Base-by-base conservation (phyloP, 2,113 vertebrate genomes). In the Oncorhynchus gorbuscha region DNA sequence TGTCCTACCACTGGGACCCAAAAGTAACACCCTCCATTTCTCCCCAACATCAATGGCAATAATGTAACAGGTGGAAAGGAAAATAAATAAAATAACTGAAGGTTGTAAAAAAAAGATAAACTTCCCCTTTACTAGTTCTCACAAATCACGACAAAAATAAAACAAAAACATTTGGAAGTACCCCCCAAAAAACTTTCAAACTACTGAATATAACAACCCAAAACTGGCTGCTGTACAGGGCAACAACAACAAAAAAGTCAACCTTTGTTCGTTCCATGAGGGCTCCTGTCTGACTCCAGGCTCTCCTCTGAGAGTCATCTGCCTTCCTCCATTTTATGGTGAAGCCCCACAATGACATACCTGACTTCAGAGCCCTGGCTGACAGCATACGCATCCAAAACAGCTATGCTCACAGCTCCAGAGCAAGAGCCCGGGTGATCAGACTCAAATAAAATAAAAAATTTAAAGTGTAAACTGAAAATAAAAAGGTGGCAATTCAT, bases 291-390 rank as follows among this genome's bases (percentile, higher is more conserved):
- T 91, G 85, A 87, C 90, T 92, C 87, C 87, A 83, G 84, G 87
- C 91, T 93, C 90, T 92, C 89, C 91, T 92, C 82, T 83, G 91
- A 93, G 91, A 92, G 91, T 92, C 92, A 91, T 93, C 90, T 91
- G 92, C 94, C 94, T 94, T 96, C 96, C 96, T 97, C 97, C 97
- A 99, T 99, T 98, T 99, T 98, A 96, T 96, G 95, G 93, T 96
- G 94, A 94, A 98, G 94, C 94, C 93, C 83, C 94, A 45, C 39
- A 93, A 90, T 91, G 88, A 92, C 94, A 95, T 95, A 97, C 96
- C 96, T 98, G 96, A 95, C 95, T 96, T 93, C 92, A 94, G 93
- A 95, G 93, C 94, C 93, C 93, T 95, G 95, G 90, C 93, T 95
- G 95, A 91, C 91, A 91, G 73, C 79, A 76, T 45, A 45, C 39